A percentile compares a stretch with the other conserved stretches of the same genome.
Conservation (phyloP, 1,140 invertebrate species). For the Dreissena polymorpha region DNA sequence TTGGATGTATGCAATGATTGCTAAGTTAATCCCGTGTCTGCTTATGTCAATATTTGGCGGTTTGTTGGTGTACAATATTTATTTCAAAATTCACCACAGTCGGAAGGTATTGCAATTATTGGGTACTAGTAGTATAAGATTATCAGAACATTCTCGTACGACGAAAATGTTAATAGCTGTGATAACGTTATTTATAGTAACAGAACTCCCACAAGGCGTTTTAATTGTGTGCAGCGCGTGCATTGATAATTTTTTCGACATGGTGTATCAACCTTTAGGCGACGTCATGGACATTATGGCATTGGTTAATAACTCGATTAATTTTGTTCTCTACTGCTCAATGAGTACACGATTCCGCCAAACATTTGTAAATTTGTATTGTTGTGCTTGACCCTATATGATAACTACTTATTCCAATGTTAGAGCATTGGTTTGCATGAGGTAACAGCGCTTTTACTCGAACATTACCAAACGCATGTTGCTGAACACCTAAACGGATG, state of each 20-base stretch:
- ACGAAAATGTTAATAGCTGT: conserved; percentile 95
- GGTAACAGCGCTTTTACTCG: too few relatives aligned
- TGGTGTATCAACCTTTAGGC: conserved; percentile 84
- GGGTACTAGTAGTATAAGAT: background rate
- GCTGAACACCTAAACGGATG: too few relatives aligned
- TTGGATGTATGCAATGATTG: conserved; percentile 71
- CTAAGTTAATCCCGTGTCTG: conserved; percentile 80
- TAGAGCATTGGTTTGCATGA: too few relatives aligned
- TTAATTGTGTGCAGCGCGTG: conserved; percentile 77
- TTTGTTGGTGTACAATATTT: conserved; percentile 79
- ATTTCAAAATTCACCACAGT: conserved; percentile 59
- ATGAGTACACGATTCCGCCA: conserved; percentile 96
- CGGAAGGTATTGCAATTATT: background rate
- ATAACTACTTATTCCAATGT: too few relatives aligned
- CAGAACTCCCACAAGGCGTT: conserved; percentile 88
- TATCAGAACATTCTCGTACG: conserved; percentile 89
- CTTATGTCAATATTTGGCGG: conserved; percentile 80
- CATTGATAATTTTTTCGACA: conserved; percentile 71
- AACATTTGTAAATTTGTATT: conserved; percentile 84
- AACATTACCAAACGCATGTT: too few relatives aligned
- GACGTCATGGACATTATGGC: conserved; percentile 96
- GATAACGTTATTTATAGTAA: conserved; percentile 90
- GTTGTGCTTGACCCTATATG: conserved; percentile 6
- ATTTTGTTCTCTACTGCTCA: conserved; percentile 95
- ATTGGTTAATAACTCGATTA: conserved; percentile 93